A percentile compares a stretch with the other conserved stretches of the same genome.
These are phyloP conservation scores for Catharus minimus DNA, from an alignment of 2,113 vertebrate species.

Conservation along the genomic window DNA sequence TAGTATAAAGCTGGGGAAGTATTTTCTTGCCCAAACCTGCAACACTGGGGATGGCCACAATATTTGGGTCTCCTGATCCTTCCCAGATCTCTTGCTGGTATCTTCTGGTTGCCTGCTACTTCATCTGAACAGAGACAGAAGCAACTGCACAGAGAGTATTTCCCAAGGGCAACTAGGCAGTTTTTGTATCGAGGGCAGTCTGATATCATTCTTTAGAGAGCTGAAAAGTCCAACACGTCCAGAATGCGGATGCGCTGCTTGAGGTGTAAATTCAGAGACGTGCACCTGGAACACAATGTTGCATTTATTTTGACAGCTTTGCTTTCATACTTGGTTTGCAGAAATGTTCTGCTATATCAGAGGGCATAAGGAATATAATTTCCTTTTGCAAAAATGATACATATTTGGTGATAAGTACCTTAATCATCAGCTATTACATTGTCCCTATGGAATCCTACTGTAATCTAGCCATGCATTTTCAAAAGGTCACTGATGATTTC, in stretches of 20 bases:
- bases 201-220: background rate
- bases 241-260: background rate
- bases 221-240: background rate
- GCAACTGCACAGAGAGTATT: background rate
- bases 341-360: background rate
- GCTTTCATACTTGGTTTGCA: conserved; percentile 21
- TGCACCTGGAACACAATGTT: background rate
- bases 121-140: background rate
- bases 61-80: accelerated
- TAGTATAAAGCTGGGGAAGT: background rate
- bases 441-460: background rate
- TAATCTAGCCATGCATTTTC: background rate
- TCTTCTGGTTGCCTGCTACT: background rate
- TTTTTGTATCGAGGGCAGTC: background rate
- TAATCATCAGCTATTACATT: conserved; percentile 4
- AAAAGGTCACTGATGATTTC: background rate
- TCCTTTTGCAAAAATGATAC: background rate
- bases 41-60: background rate
- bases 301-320: background rate
- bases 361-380: background rate
- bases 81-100: background rate
- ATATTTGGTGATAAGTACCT: background rate
- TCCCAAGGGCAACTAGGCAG: background rate
- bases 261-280: background rate
- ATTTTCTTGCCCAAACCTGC: background rate